Base-by-base conservation (phyloP, 2,797 vertebrate species). In the Anolis apletophallus region DNA sequence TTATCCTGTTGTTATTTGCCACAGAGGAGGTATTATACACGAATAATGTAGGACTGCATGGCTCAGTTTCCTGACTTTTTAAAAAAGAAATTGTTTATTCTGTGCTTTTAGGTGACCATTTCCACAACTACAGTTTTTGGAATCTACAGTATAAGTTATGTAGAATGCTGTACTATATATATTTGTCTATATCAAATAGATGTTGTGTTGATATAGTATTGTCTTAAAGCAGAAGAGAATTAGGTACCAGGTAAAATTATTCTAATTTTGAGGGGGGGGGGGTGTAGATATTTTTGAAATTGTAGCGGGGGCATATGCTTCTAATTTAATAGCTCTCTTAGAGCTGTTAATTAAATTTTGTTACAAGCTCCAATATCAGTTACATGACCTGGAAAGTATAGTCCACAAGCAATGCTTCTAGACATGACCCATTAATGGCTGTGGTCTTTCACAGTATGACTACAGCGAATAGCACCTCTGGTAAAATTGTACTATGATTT, bases 271-370 rank as follows among this genome's bases (percentile, higher is more conserved):
- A 2, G 52, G 34, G 52, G 52, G 21, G 40, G 40, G 5, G 40
- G 40, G 40, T 2, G 19, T 26, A 40, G 54, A 16, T 78, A 50
- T 19, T 71, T 78, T 78, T 85, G 29, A 72, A 80, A 85, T 69
- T 88, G 74, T 68, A 9, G 74, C 69, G 69, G 3, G 26, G 69
- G 12, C 80, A 71, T 69, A 40, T 87, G 74, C 16, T 83, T 59
- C 64, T 87, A 59, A 87, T 87, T 77, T 85, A 80, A 64, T 12
- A 61, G 59, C 71, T 59, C 76, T 46, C 75, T 85, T 68, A 61
- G 19, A 72, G 29, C 76, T 29, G 50, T 69, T 85, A 85, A 7
- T 46, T 3, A 50, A 50, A n/a, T 54, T 59, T 72, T 78, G 4
- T 84, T 87, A 14, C 10, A 72, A 36, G 85, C 0, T 61, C 88